Evolutionary conservation across 2,113 vertebrate species (phyloP).

Genomic region (Mastomys natalensis): DNA sequence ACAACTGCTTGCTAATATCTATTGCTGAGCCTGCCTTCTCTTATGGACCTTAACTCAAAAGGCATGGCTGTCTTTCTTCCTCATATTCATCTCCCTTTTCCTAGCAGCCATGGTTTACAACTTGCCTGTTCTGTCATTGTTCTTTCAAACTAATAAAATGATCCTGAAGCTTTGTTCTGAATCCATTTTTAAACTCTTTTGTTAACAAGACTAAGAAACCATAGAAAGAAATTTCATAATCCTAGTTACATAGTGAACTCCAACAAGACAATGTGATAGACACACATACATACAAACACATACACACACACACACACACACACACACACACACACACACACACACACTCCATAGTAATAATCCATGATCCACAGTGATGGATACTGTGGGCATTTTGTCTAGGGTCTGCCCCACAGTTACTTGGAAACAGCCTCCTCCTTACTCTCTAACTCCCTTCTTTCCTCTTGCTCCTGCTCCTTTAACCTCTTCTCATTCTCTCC

Average conservation of each 20-base stretch:
- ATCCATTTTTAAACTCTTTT: neutral
- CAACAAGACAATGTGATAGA: neutral
- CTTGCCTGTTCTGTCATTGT: neutral
- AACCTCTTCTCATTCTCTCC: too few species aligned
- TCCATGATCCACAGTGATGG: neutral
- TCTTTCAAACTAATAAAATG: neutral
- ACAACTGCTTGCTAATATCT: neutral
- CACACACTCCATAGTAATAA: neutral
- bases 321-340: neutral
- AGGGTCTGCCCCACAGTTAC: too few species aligned
- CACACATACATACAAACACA: neutral
- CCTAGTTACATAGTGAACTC: neutral
- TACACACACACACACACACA: too few species aligned
- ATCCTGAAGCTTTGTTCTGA: neutral
- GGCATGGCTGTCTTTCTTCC: neutral
- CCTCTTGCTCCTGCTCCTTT: too few species aligned
- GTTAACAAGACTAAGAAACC: neutral
- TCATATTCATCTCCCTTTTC: neutral
- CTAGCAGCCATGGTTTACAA: neutral
- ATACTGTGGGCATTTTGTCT: too few species aligned
- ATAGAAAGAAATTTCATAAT: neutral
- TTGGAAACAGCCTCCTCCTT: too few species aligned
- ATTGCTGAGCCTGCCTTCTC: neutral
- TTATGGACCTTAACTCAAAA: neutral
- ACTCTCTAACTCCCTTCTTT: too few species aligned